These are phyloP conservation scores for Eueides isabella DNA, from an alignment of 1,140 invertebrate genomes.

Conservation along the genomic window DNA sequence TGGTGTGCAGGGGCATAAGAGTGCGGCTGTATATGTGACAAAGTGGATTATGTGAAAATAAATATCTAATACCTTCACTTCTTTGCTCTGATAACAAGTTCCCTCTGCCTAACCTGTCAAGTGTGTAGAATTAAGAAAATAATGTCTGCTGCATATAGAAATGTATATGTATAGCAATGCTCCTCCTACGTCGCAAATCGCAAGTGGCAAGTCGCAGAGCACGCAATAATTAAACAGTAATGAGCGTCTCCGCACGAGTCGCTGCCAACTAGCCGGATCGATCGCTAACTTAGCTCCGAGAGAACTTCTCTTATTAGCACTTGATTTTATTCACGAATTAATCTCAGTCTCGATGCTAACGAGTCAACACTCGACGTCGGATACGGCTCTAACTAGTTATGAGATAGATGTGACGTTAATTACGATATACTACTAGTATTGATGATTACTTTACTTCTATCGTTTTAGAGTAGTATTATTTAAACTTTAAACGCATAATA, in stretches of 20 bases:
- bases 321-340: slow-evolving; percentile 28
- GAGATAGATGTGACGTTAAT: not conserved
- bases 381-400: not conserved
- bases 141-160: no score
- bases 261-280: slow-evolving; percentile 36
- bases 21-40: no score
- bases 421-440: not conserved
- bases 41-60: no score
- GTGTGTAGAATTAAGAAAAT: no score
- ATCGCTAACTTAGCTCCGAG: slow-evolving; percentile 24
- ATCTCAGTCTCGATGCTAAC: slow-evolving; percentile 5
- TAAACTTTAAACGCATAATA: no score
- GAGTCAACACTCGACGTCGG: not conserved
- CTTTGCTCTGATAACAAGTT: no score
- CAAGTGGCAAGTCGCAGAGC: not conserved
- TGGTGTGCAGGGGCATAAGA: no score
- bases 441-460: not conserved
- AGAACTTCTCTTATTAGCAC: slow-evolving; percentile 24
- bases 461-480: not conserved
- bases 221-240: slow-evolving; percentile 38
- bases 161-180: no score
- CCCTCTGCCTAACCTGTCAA: no score
- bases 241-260: slow-evolving; percentile 33
- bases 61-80: no score
- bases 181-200: no score